These are phyloP conservation scores for Mustelus asterias DNA, from an alignment of 2,113 vertebrate genomes.

Conservation along the genomic window DNA sequence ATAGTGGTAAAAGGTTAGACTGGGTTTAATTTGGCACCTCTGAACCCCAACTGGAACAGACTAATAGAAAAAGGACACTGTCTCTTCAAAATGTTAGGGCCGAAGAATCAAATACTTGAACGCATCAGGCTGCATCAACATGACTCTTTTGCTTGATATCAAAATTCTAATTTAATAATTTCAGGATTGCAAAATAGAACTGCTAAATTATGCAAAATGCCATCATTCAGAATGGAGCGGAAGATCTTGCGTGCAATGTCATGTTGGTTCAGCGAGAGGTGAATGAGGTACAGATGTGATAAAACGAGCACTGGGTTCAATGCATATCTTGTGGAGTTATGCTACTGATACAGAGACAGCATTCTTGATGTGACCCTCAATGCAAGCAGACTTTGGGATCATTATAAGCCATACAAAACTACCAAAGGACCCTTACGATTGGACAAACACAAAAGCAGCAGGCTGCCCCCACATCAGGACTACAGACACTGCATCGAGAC, in stretches of 20 bases:
- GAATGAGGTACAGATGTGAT: neutral
- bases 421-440: neutral
- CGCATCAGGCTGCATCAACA: conserved; percentile 3
- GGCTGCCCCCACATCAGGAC: neutral
- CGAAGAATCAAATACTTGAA: neutral
- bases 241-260: neutral
- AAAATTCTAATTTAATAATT: neutral
- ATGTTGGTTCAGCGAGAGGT: neutral
- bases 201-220: neutral
- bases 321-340: neutral
- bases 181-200: neutral
- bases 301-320: neutral
- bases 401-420: neutral
- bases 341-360: neutral
- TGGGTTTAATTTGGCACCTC: neutral
- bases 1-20: neutral
- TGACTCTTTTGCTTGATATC: neutral
- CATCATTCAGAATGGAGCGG: neutral
- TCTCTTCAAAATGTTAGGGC: neutral
- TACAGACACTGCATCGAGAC: neutral
- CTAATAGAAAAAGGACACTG: neutral
- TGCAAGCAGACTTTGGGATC: neutral
- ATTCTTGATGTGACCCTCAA: neutral
- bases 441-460: neutral
- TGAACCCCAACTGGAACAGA: neutral